Conservation (phyloP, 2,888 invertebrate genomes). For the Bursaphelenchus okinawaensis region DNA sequence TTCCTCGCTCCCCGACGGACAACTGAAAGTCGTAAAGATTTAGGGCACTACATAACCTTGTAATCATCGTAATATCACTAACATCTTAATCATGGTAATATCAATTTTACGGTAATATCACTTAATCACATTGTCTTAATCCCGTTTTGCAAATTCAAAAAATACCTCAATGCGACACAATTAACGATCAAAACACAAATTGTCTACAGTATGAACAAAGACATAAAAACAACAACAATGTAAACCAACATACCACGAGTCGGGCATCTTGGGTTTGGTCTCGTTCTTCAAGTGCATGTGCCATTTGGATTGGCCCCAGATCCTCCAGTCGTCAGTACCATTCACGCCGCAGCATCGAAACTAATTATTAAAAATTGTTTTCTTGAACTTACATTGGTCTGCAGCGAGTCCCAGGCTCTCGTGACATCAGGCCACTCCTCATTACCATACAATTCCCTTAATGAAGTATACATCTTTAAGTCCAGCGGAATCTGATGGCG, state of each 20-base stretch:
- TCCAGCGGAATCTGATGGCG: constrained; percentile 45
- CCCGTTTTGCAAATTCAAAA: no score
- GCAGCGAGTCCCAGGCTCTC: constrained; percentile 53
- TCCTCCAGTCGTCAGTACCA: constrained; percentile 47
- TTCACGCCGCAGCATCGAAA: constrained; percentile 54
- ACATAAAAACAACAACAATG: no score
- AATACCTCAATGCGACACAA: no score
- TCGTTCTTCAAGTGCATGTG: constrained; percentile 47
- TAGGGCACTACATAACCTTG: no score
- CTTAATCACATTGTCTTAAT: no score
- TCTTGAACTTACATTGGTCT: constrained; percentile 41
- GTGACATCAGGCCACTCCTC: constrained; percentile 48
- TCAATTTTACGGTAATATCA: no score
- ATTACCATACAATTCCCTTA: constrained; percentile 52
- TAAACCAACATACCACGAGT: constrained; percentile 26
- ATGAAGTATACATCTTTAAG: constrained; percentile 55
- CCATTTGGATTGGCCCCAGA: constrained; percentile 57
- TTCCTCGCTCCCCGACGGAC: constrained; percentile 13
- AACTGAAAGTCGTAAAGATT: no score
- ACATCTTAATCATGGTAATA: no score
- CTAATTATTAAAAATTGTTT: constrained; percentile 7
- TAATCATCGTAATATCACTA: no score
- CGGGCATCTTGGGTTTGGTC: constrained; percentile 21
- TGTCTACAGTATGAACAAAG: no score
- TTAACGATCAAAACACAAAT: no score